These are phyloP conservation scores for Drosophila barbarae DNA, from an alignment of 2,888 invertebrate genomes.

Conservation along the genomic window DNA sequence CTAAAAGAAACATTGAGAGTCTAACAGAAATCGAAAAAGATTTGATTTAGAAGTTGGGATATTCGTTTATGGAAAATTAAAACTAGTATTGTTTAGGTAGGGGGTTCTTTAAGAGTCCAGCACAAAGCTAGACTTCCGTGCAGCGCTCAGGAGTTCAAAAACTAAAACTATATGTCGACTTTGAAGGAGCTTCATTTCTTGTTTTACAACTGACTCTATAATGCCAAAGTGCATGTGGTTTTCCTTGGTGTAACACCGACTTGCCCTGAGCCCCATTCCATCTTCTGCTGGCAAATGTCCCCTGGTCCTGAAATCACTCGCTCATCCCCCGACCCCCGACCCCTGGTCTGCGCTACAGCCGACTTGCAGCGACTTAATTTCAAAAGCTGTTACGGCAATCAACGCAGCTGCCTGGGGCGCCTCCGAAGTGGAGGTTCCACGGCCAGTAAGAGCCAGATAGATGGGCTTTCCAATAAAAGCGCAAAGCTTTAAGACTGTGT, in stretches of 20 bases:
- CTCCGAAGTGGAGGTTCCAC: slow-evolving; percentile 6
- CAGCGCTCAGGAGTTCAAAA: background rate
- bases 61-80: background rate
- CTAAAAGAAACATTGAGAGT: background rate
- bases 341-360: slow-evolving; percentile 29
- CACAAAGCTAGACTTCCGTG: background rate
- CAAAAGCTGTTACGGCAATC: slow-evolving; percentile 73
- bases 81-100: background rate
- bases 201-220: background rate
- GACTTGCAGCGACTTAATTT: slow-evolving; percentile 65
- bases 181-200: background rate
- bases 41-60: background rate
- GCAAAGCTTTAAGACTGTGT: slow-evolving; percentile 29
- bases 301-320: slow-evolving; percentile 18
- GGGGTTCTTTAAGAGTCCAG: background rate
- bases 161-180: background rate
- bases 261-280: slow-evolving; percentile 23
- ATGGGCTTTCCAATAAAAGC: slow-evolving; percentile 32
- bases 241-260: slow-evolving; percentile 10
- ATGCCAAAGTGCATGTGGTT: background rate
- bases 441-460: slow-evolving; percentile 25
- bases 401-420: slow-evolving; percentile 52
- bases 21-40: background rate
- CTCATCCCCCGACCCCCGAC: background rate
- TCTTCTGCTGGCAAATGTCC: slow-evolving; percentile 22